Evolutionary conservation across 2,113 vertebrate genomes (phyloP).

Genomic region (Tragelaphus imberbis): DNA sequence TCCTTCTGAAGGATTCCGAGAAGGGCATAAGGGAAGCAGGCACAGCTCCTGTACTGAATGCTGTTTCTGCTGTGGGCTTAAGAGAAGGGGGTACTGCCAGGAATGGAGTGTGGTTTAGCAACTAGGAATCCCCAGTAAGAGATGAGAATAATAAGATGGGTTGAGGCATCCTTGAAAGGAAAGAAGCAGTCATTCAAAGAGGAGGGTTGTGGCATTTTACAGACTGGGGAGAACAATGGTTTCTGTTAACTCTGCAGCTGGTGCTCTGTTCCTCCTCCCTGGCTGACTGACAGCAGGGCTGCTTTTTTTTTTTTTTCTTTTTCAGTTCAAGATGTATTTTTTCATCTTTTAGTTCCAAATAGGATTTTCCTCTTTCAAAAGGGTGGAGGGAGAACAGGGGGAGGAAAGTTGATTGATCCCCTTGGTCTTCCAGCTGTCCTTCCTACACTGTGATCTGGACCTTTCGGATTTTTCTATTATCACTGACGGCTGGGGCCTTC

Average conservation of each 20-base stretch:
- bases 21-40: neutral
- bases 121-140: neutral
- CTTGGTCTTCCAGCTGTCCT: neutral
- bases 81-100: neutral
- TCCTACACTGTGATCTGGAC: neutral
- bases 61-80: neutral
- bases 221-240: neutral
- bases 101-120: neutral
- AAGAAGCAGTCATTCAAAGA: neutral
- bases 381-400: neutral
- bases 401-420: neutral
- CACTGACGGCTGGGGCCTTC: neutral
- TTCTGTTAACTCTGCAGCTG: neutral
- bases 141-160: neutral
- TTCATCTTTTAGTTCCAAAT: neutral
- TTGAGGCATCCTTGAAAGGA: neutral
- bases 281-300: neutral
- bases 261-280: neutral
- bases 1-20: neutral
- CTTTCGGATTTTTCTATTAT: neutral
- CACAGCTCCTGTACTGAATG: neutral
- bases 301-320: neutral
- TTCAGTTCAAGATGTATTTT: neutral
- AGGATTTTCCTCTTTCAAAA: neutral
- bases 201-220: neutral